Conservation (phyloP, 2,888 invertebrate genomes). For the Tenodera sinensis region DNA sequence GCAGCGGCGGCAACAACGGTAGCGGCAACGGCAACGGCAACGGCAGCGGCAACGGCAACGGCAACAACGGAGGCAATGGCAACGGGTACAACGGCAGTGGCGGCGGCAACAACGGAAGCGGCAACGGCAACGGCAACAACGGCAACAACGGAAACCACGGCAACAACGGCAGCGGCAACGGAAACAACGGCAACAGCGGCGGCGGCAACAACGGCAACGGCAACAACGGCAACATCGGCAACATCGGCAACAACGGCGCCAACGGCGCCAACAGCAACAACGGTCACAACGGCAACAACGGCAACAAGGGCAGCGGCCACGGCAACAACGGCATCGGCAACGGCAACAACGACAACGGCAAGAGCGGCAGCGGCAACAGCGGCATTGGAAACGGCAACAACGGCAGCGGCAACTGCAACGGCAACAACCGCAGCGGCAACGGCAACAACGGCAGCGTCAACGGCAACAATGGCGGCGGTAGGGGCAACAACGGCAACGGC, state of each 20-base stretch:
- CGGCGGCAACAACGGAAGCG: no score
- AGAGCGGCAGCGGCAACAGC: no score
- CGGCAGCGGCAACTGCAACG: background rate
- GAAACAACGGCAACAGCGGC: slow-evolving; percentile 5
- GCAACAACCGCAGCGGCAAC: background rate
- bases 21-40: slow-evolving; percentile 7
- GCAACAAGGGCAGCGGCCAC: background rate
- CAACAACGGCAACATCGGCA: slow-evolving; percentile 8
- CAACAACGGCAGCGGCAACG: slow-evolving; percentile 18
- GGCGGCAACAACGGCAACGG: slow-evolving; percentile 13
- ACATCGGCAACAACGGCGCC: background rate
- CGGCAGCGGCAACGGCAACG: slow-evolving; percentile 13
- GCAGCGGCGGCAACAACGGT: background rate
- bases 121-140: no score
- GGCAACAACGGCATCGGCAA: slow-evolving; percentile 1
- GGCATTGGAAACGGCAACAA: background rate
- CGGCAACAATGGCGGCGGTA: background rate
- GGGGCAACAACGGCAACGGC: background rate
- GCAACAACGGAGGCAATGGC: no score
- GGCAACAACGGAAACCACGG: no score
- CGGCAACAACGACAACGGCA: slow-evolving; percentile 2
- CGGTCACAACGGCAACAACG: background rate
- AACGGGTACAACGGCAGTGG: no score
- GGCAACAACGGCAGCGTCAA: background rate
- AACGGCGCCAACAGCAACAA: background rate